Conservation (phyloP, 2,113 vertebrate genomes). For the Dipodomys spectabilis region DNA sequence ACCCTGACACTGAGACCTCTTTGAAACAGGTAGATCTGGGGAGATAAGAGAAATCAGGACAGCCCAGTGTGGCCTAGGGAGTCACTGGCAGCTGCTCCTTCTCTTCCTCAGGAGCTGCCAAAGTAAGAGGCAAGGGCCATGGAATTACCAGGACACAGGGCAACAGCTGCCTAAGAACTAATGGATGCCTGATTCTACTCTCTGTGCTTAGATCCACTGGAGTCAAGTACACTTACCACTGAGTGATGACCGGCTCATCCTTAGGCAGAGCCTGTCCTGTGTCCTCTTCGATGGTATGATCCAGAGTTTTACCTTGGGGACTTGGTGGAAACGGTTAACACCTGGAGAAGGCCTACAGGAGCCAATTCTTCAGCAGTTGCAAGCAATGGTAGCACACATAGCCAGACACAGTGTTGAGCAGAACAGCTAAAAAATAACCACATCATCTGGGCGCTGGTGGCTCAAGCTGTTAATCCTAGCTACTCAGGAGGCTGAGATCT, state of each 20-base stretch:
- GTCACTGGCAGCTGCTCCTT: no score
- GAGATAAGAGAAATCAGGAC: neutral
- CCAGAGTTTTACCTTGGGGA: neutral
- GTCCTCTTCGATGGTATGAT: neutral
- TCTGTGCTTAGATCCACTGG: neutral
- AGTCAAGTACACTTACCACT: no score
- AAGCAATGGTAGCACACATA: neutral
- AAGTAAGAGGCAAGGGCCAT: no score
- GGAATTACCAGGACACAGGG: neutral
- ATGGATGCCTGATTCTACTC: neutral
- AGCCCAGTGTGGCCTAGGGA: neutral
- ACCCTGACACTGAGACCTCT: neutral
- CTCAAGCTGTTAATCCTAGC: no score
- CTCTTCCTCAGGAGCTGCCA: neutral
- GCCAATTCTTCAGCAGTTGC: neutral
- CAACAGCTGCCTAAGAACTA: neutral
- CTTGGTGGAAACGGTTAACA: neutral
- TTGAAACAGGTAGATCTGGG: neutral
- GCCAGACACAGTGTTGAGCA: neutral
- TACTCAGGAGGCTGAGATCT: no score
- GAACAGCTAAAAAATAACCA: neutral
- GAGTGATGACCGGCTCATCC: neutral
- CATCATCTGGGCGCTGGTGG: no score
- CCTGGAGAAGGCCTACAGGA: rapidly evolving
- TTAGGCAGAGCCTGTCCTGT: neutral